Percentiles rank a stretch among this genome's conserved stretches.
phyloP scores from a whole-genome alignment of 2,888 invertebrate genomes.

The Ptychoptera albimana region DNA sequence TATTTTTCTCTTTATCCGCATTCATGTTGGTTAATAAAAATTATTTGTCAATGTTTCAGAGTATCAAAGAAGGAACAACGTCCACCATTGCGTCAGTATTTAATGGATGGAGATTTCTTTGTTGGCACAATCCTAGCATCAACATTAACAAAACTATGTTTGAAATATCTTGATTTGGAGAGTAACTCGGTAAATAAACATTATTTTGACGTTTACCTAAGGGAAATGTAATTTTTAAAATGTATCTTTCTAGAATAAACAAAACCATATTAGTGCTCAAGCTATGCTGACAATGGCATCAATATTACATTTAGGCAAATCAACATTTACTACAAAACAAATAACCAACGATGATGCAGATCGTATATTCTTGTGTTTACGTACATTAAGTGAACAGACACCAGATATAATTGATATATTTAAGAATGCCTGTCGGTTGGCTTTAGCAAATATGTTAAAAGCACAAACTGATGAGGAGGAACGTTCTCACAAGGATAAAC shows the following conservation, averaged over 20 bases:
- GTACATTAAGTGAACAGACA: slow-evolving; percentile 53
- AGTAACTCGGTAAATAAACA: slow-evolving; percentile 18
- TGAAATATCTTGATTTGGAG: slow-evolving; percentile 43
- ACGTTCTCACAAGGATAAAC: slow-evolving; percentile 40
- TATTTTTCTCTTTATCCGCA: slow-evolving; percentile 1
- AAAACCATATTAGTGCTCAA: slow-evolving; percentile 53
- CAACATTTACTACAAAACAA: slow-evolving; percentile 49
- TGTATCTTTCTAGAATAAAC: slow-evolving; percentile 16
- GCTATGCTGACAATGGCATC: slow-evolving; percentile 79
- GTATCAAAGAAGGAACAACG: slow-evolving; percentile 48
- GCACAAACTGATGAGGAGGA: slow-evolving; percentile 48
- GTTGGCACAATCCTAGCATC: slow-evolving; percentile 85
- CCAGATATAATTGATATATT: slow-evolving; percentile 54
- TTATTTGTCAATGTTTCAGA: slow-evolving; percentile 18
- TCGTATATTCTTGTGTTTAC: slow-evolving; percentile 67
- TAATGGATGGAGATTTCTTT: slow-evolving; percentile 92
- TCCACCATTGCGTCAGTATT: slow-evolving; percentile 69
- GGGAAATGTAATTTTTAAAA: slow-evolving; percentile 11
- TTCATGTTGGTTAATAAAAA: neutral
- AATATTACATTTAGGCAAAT: slow-evolving; percentile 73
- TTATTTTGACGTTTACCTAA: slow-evolving; percentile 10
- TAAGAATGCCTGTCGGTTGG: slow-evolving; percentile 53
- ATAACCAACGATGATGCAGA: slow-evolving; percentile 95
- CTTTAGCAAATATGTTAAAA: slow-evolving; percentile 67
- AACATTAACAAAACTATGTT: slow-evolving; percentile 77